Evolutionary conservation across 2,797 vertebrate genomes (phyloP).

Genomic region (Phylloscopus collybita): DNA sequence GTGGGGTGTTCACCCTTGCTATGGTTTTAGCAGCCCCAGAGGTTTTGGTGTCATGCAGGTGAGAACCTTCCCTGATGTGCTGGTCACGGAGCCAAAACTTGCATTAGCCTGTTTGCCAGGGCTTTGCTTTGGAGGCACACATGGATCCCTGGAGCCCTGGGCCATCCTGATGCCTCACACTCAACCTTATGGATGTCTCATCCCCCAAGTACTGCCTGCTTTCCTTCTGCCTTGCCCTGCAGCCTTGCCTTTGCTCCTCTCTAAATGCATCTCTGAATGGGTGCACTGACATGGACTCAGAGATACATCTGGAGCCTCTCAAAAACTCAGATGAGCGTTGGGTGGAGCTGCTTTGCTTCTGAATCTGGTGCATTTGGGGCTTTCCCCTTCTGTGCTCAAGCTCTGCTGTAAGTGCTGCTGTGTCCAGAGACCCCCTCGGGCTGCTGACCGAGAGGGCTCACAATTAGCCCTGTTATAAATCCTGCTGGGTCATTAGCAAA

Average conservation of each 20-base stretch:
- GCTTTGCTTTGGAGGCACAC: not conserved
- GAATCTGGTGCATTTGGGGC: not conserved
- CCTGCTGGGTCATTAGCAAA: conserved; percentile 8
- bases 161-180: not conserved
- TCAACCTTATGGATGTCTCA: not conserved
- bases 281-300: fast-evolving
- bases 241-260: not conserved
- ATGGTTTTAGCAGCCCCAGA: not conserved
- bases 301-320: not conserved
- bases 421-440: not conserved
- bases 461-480: not conserved
- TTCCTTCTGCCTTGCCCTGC: not conserved
- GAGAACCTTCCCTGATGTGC: not conserved
- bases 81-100: not conserved
- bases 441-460: not conserved
- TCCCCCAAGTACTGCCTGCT: not conserved
- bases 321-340: not conserved
- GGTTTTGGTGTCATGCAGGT: not conserved
- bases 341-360: not conserved
- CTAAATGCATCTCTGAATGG: fast-evolving
- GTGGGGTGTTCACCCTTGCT: not conserved
- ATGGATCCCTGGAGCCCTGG: fast-evolving
- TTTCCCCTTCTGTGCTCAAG: not conserved
- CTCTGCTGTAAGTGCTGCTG: not conserved
- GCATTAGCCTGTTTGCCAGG: not conserved